These are phyloP conservation scores for Saccopteryx leptura DNA, from an alignment of 2,113 vertebrate species.

Conservation along the genomic window DNA sequence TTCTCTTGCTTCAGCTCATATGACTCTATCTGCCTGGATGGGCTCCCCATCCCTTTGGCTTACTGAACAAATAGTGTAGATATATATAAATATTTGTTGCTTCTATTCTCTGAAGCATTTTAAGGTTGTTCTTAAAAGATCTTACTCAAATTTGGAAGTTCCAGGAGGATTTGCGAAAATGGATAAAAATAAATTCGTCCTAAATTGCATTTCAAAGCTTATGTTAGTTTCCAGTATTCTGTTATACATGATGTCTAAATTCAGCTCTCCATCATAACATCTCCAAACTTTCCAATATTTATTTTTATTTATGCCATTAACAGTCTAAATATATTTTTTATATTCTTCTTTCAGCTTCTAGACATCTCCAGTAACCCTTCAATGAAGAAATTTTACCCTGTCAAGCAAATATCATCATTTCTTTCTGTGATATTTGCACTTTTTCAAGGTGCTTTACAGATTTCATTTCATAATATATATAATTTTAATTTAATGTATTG, in stretches of 20 bases:
- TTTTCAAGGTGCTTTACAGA: not conserved
- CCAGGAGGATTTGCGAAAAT: too few relatives aligned
- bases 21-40: not conserved
- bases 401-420: not conserved
- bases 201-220: conserved; percentile 13
- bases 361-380: not conserved
- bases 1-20: not conserved
- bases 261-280: not conserved
- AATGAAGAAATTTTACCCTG: not conserved
- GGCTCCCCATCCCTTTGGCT: fast-evolving
- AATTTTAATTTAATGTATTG: not conserved
- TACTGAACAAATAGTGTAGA: not conserved
- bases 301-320: not conserved
- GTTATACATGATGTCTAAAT: not conserved
- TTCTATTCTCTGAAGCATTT: not conserved
- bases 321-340: not conserved
- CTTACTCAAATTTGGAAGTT: too few relatives aligned
- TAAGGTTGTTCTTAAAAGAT: not conserved
- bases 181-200: not conserved
- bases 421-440: not conserved
- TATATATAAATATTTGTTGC: not conserved
- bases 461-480: not conserved
- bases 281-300: not conserved
- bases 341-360: not conserved
- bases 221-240: not conserved